phyloP scores from a whole-genome alignment of 2,888 invertebrate genomes.

The Clepsis dumicolana region DNA sequence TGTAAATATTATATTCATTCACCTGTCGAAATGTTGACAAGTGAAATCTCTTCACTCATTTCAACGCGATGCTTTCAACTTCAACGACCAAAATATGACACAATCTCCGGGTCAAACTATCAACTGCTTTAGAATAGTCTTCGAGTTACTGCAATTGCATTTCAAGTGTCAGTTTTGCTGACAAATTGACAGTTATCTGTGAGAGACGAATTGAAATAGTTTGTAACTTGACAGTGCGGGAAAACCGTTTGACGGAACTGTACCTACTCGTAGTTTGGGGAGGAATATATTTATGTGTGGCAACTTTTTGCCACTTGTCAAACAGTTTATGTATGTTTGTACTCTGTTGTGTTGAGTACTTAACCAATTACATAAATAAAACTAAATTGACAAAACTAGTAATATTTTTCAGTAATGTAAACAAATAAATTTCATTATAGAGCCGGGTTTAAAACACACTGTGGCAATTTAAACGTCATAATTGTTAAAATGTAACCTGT shows the following conservation, averaged over 20 bases:
- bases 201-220: constrained; percentile 31
- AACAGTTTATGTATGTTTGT: too few species aligned
- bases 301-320: not conserved
- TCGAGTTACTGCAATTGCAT: constrained; percentile 13
- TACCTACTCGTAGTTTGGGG: constrained; percentile 11
- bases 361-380: too few species aligned
- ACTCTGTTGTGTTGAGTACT: too few species aligned
- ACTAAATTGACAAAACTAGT: too few species aligned
- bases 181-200: constrained; percentile 41
- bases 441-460: too few species aligned
- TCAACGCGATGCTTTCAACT: not conserved
- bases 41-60: not conserved
- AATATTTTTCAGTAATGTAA: too few species aligned
- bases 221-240: constrained; percentile 26
- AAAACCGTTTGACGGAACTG: constrained; percentile 18
- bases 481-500: too few species aligned
- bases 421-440: too few species aligned
- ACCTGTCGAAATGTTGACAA: not conserved
- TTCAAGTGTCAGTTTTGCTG: constrained; percentile 30
- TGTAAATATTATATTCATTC: not conserved
- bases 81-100: not conserved
- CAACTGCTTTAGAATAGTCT: constrained; percentile 6
- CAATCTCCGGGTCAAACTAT: constrained; percentile 1
- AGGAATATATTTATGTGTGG: too few species aligned
- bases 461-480: too few species aligned